phyloP scores from a whole-genome alignment of 2,797 vertebrate genomes.

The Apogon hyalosoma region DNA sequence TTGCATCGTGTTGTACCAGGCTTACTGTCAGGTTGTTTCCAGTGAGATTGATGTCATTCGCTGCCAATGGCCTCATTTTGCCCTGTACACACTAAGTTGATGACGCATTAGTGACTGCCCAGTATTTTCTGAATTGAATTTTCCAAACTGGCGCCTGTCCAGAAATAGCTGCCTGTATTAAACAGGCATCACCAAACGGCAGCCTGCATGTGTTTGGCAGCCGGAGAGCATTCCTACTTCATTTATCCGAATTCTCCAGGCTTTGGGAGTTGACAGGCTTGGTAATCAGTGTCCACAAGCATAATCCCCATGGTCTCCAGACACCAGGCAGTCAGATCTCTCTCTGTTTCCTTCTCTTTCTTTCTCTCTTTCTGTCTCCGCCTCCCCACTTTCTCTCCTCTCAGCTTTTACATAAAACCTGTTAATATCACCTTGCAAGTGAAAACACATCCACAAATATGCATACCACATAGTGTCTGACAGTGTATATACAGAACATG shows the following conservation, averaged over 20 bases:
- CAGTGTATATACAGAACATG: slow-evolving; percentile 57
- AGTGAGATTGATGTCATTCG: slow-evolving; percentile 71
- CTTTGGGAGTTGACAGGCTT: slow-evolving; percentile 78
- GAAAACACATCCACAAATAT: slow-evolving; percentile 54
- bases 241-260: slow-evolving; percentile 81
- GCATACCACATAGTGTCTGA: slow-evolving; percentile 47
- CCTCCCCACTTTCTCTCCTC: slow-evolving; percentile 6
- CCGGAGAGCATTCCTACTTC: slow-evolving; percentile 71
- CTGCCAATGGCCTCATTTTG: slow-evolving; percentile 68
- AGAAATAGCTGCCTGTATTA: slow-evolving; percentile 74
- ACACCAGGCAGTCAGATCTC: slow-evolving; percentile 63
- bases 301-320: slow-evolving; percentile 75
- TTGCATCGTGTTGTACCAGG: slow-evolving; percentile 47
- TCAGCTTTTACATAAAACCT: slow-evolving; percentile 41
- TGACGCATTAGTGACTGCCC: slow-evolving; percentile 79
- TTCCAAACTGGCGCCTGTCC: slow-evolving; percentile 67
- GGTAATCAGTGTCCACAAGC: slow-evolving; percentile 80
- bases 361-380: neutral
- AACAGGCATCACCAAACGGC: slow-evolving; percentile 76
- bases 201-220: slow-evolving; percentile 74
- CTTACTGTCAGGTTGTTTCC: slow-evolving; percentile 63
- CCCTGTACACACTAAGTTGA: slow-evolving; percentile 70
- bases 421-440: slow-evolving; percentile 47
- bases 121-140: slow-evolving; percentile 80
- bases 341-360: slow-evolving; percentile 6